phyloP scores from a whole-genome alignment of 2,797 vertebrate species.

The Neostethus bicornis region DNA sequence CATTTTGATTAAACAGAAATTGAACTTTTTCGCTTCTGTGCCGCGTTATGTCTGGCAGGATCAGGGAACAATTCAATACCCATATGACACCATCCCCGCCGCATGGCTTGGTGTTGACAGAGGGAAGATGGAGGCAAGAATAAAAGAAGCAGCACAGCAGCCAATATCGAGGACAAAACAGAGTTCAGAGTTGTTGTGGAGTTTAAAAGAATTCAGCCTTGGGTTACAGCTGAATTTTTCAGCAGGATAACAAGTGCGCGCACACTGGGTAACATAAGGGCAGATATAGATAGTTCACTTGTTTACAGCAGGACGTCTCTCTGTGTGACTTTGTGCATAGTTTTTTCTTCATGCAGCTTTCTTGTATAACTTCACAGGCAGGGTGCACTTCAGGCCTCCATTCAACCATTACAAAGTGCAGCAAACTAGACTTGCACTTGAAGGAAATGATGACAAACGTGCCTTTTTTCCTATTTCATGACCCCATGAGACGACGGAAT shows the following conservation, averaged over 20 bases:
- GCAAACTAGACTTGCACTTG: slow-evolving; percentile 20
- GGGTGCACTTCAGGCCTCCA: slow-evolving; percentile 28
- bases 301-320: slow-evolving; percentile 7
- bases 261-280: slow-evolving; percentile 5
- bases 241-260: slow-evolving; percentile 10
- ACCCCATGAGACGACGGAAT: slow-evolving; percentile 23
- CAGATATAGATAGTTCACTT: slow-evolving; percentile 11
- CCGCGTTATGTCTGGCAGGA: slow-evolving; percentile 47
- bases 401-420: slow-evolving; percentile 13
- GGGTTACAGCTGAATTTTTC: slow-evolving; percentile 22
- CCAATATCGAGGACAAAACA: slow-evolving; percentile 39
- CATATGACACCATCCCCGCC: slow-evolving; percentile 53
- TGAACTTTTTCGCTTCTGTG: slow-evolving; percentile 40
- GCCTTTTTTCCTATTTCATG: slow-evolving; percentile 16
- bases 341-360: slow-evolving; percentile 14
- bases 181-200: slow-evolving; percentile 30
- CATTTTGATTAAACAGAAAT: slow-evolving; percentile 60
- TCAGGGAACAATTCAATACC: slow-evolving; percentile 57
- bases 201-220: slow-evolving; percentile 25
- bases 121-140: slow-evolving; percentile 40
- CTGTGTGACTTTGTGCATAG: slow-evolving; percentile 4
- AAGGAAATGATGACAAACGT: slow-evolving; percentile 15
- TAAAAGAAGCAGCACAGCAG: slow-evolving; percentile 38
- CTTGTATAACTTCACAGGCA: slow-evolving; percentile 31
- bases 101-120: slow-evolving; percentile 44